Percentiles rank a stretch among this genome's conserved stretches.
These are phyloP conservation scores for Antedon mediterranea DNA, from an alignment of 53 echinoderm and acorn worm species.

Conservation along the genomic window DNA sequence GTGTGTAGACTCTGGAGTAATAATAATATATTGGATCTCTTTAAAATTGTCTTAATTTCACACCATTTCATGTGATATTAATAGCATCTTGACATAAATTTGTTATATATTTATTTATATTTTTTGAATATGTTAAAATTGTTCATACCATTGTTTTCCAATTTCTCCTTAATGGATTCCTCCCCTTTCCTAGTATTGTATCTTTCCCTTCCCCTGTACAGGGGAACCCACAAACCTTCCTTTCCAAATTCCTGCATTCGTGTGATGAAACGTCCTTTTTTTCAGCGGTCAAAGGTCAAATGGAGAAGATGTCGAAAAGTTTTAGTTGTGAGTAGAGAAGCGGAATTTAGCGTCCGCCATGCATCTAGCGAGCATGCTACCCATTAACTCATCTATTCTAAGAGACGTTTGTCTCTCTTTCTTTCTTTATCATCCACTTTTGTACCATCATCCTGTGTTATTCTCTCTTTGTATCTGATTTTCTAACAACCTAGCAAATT, in stretches of 20 bases:
- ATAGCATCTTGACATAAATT: no score
- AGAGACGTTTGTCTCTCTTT: not conserved
- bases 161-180: no score
- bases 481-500: not conserved
- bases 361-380: not conserved
- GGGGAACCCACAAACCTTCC: not conserved
- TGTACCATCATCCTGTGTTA: not conserved
- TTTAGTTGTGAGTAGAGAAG: constrained; percentile 1
- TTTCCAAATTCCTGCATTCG: not conserved
- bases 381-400: not conserved
- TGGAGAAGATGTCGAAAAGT: constrained; percentile 1
- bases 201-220: not conserved
- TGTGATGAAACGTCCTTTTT: not conserved
- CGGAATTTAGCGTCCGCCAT: not conserved
- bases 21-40: no score
- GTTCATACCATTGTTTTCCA: no score
- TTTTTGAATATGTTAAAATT: no score
- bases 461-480: not conserved
- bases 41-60: no score
- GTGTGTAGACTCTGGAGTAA: no score
- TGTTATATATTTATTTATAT: no score
- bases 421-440: not conserved
- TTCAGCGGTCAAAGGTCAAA: not conserved
- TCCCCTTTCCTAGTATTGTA: not conserved
- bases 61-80: no score